Evolutionary conservation across 1,140 invertebrate genomes (phyloP), one percentile per base, ranked within the genome.

Genomic region (Tachypleus tridentatus): DNA sequence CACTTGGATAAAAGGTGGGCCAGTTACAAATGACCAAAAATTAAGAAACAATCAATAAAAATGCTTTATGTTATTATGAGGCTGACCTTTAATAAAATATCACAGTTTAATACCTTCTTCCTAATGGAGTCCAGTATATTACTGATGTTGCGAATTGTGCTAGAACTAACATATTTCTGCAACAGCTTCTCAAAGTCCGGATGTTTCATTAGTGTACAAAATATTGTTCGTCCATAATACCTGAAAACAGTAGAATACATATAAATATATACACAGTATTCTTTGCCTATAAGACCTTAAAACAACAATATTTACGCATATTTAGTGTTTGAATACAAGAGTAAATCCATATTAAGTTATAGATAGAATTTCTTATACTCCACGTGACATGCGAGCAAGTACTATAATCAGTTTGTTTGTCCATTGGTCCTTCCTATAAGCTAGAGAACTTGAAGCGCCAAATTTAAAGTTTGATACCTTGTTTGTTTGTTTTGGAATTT

Each of bases 171-270:
- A 54, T 85, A 80, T 69, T 87, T 85, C 4, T 79, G 75, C 7
- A 88, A 71, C 58, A 82, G 77, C 69, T 79, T 81, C 58, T 84
- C 82, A 75, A 88, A 87, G 58, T 82, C 79, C 4, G 80, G 79
- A 73, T 86, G 83, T 5, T 75, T 74, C 66, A 82, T 80, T 56
- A 88, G 72, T 10, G 77, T 71, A 47, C 78, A 77, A 70, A 88
- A 82, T 68, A 88, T 84, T 67, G 79, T 81, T 71, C 87, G 84
- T 3, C 85, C 85, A 73, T 86, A 80, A 68, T 82, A 84, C 69
- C 85, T 86, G 68, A 51, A 78, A 75, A 65, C 29, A 29, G 29
- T 29, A 29, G 0, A 29, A 29, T 29, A 29, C 29, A 29, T 29
- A 29, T 3, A 54, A 3, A n/a, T 54, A n/a, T 54, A 54, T 8